These are phyloP conservation scores for Torymus tubicola DNA, from an alignment of 2,888 invertebrate species.

Conservation along the genomic window DNA sequence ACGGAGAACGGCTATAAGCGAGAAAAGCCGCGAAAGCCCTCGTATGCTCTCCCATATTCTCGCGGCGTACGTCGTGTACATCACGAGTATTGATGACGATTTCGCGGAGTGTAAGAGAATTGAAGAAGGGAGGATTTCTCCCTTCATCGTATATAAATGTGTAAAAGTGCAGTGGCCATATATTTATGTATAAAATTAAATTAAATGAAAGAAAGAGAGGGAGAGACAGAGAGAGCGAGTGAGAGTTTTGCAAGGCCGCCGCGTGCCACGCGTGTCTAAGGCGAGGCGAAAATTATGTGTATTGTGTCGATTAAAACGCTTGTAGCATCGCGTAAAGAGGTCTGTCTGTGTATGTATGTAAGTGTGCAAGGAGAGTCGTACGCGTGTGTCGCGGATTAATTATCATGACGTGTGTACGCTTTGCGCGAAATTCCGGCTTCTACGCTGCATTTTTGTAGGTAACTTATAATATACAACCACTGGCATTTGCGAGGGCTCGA, in stretches of 20 bases:
- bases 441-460: no score
- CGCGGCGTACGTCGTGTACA: constrained; percentile 1
- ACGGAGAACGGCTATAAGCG: not conserved
- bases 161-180: constrained; percentile 53
- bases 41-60: constrained; percentile 5
- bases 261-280: not conserved
- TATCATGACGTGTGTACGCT: not conserved
- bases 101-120: not conserved
- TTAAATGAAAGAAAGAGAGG: constrained; percentile 8
- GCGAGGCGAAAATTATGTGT: not conserved
- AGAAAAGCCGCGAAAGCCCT: constrained; percentile 23
- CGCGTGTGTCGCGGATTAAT: not conserved
- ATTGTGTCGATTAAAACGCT: constrained; percentile 48
- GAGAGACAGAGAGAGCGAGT: constrained; percentile 23
- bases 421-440: not conserved
- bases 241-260: constrained; percentile 3
- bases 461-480: no score
- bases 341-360: constrained; percentile 9
- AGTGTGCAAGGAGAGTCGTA: constrained; percentile 3
- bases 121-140: not conserved
- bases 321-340: constrained; percentile 24
- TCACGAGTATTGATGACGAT: constrained; percentile 4
- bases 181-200: constrained; percentile 52
- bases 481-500: no score
- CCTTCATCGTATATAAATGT: not conserved